phyloP scores from a whole-genome alignment of 2,797 vertebrate species.

The Paramormyrops hopkinsi region DNA sequence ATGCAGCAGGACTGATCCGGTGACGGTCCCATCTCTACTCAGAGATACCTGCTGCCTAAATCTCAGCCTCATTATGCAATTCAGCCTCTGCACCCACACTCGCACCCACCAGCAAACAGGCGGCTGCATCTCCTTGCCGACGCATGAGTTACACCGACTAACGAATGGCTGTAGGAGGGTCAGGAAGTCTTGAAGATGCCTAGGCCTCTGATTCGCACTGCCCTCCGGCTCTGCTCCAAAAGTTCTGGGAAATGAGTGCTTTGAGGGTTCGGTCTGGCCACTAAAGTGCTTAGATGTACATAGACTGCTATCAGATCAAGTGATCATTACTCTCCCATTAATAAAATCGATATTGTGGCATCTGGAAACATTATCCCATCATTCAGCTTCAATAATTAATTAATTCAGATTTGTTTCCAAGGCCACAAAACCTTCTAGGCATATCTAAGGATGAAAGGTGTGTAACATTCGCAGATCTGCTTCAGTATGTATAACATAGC shows the following conservation, averaged over 20 bases:
- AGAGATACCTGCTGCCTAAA: not conserved
- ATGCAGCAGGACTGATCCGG: not conserved
- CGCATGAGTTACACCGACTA: not conserved
- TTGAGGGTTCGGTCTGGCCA: not conserved
- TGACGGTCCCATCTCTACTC: not conserved
- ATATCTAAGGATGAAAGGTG: not conserved
- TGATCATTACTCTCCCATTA: conserved; percentile 1
- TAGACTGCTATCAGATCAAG: not conserved
- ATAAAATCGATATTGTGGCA: conserved; percentile 11
- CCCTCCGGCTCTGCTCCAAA: not conserved
- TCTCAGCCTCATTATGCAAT: not conserved
- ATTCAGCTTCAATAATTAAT: conserved; percentile 15
- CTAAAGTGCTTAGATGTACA: not conserved
- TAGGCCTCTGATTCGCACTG: not conserved
- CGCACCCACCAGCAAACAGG: not conserved
- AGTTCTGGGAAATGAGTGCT: not conserved
- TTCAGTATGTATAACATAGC: not conserved
- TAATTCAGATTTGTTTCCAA: not conserved
- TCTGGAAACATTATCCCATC: not conserved
- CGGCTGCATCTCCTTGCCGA: not conserved
- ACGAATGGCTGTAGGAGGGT: not conserved
- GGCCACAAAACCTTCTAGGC: too few species aligned
- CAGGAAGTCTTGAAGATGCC: not conserved
- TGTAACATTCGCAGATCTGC: not conserved
- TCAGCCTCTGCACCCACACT: not conserved